phyloP scores from a whole-genome alignment of 1,140 invertebrate species.

The Cephus cinctus region DNA sequence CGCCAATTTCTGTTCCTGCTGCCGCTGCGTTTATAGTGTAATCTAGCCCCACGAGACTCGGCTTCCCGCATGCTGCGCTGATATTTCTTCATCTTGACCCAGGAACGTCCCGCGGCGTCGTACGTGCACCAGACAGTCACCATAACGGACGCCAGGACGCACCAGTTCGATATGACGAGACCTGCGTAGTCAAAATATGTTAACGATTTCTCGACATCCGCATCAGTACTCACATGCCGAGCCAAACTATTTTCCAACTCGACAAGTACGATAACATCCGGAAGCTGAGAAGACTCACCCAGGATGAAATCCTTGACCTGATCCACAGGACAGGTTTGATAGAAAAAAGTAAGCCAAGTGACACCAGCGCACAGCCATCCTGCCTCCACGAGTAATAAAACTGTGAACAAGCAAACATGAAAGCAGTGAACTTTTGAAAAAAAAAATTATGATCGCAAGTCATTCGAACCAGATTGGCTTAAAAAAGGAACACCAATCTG shows the following conservation, averaged over 20 bases:
- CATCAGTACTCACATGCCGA: too few species aligned
- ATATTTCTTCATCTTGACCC: slow-evolving; percentile 92
- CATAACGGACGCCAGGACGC: slow-evolving; percentile 70
- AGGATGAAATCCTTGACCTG: slow-evolving; percentile 74
- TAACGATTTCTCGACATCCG: too few species aligned
- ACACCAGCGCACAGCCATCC: slow-evolving; percentile 75
- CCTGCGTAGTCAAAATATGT: too few species aligned
- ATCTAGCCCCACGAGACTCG: slow-evolving; percentile 62
- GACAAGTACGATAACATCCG: too few species aligned
- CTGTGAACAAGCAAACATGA: slow-evolving; percentile 51
- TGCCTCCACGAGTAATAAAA: slow-evolving; percentile 73
- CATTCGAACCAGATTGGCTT: neutral
- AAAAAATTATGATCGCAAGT: neutral
- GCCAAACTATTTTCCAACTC: too few species aligned
- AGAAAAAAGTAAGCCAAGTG: slow-evolving; percentile 72
- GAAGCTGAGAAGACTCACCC: too few species aligned
- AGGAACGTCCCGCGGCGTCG: slow-evolving; percentile 84
- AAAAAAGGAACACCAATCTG: neutral
- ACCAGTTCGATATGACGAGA: slow-evolving; percentile 79
- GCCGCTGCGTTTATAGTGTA: slow-evolving; percentile 76
- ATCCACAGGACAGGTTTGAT: slow-evolving; percentile 67
- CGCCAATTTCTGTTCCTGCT: slow-evolving; percentile 83
- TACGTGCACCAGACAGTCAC: slow-evolving; percentile 87
- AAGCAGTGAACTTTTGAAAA: neutral
- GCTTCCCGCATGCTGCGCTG: slow-evolving; percentile 79